These are phyloP conservation scores for Sphaerolaimus hirsutus DNA, from an alignment of 2,888 invertebrate species.

Conservation along the genomic window DNA sequence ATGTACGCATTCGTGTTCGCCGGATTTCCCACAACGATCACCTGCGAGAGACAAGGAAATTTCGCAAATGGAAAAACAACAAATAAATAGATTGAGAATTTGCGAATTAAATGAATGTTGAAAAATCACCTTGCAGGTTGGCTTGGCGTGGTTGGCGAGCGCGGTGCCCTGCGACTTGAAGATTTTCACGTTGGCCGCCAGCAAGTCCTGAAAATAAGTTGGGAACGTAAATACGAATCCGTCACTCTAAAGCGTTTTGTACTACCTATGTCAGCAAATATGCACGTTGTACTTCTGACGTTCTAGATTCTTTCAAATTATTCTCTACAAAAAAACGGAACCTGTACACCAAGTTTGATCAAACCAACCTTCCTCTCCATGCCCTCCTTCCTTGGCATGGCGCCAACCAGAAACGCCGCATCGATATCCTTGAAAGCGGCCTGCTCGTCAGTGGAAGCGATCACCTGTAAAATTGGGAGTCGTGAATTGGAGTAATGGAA, in stretches of 20 bases:
- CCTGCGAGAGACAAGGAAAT: conserved; percentile 22
- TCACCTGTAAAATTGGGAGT: conserved; percentile 35
- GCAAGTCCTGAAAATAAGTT: conserved; percentile 40
- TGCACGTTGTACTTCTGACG: too few species aligned
- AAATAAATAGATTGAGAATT: background rate
- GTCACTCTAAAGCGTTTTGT: too few species aligned
- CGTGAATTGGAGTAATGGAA: background rate
- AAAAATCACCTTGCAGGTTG: conserved; percentile 52
- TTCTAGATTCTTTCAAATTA: too few species aligned
- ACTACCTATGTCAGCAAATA: too few species aligned
- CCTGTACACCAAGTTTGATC: too few species aligned
- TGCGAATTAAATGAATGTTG: background rate
- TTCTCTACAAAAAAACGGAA: too few species aligned
- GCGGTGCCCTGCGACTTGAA: conserved; percentile 90
- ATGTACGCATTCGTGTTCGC: conserved; percentile 95
- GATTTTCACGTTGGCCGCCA: conserved; percentile 88
- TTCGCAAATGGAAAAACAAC: background rate
- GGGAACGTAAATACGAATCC: too few species aligned
- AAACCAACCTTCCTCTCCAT: conserved; percentile 66
- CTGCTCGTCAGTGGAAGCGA: conserved; percentile 62
- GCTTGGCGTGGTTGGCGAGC: conserved; percentile 62
- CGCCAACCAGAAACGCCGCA: conserved; percentile 82
- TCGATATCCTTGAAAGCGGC: conserved; percentile 85
- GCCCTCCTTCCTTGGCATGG: conserved; percentile 87
- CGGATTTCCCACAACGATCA: conserved; percentile 88